These are phyloP conservation scores for Oreortyx pictus DNA, from an alignment of 2,797 vertebrate genomes.

Conservation along the genomic window DNA sequence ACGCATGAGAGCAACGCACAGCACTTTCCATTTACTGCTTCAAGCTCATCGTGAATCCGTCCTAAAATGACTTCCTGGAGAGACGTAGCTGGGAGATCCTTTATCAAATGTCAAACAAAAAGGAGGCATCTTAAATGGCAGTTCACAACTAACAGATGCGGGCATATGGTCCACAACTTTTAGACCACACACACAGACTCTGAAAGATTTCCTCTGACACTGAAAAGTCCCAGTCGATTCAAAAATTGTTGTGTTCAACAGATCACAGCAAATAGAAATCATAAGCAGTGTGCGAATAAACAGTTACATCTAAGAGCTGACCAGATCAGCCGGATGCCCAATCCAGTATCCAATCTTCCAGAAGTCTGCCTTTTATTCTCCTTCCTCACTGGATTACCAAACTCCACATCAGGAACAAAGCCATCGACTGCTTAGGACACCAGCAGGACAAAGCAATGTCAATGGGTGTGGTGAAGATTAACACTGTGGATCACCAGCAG, in stretches of 20 bases:
- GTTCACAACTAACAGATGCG: not conserved
- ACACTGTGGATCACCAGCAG: not conserved
- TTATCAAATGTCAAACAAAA: not conserved
- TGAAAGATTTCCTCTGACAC: not conserved
- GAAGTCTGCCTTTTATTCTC: not conserved
- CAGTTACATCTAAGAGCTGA: not conserved
- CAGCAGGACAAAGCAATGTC: not conserved
- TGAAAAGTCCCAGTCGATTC: not conserved
- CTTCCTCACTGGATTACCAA: not conserved
- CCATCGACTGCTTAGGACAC: accelerated
- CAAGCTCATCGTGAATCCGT: not conserved
- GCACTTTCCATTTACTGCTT: not conserved
- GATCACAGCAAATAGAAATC: no score
- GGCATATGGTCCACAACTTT: not conserved
- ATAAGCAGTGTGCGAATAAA: not conserved
- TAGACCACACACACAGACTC: not conserved
- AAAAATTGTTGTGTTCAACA: not conserved
- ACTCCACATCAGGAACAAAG: not conserved
- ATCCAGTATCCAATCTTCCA: not conserved
- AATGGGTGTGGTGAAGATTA: accelerated
- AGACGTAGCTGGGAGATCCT: not conserved
- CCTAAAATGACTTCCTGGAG: not conserved
- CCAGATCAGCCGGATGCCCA: not conserved
- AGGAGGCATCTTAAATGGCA: not conserved
- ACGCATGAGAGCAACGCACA: not conserved